A percentile compares a stretch with the other conserved stretches of the same genome.
These are phyloP conservation scores for Capitella teleta DNA, from an alignment of 1,140 invertebrate species.

Conservation along the genomic window DNA sequence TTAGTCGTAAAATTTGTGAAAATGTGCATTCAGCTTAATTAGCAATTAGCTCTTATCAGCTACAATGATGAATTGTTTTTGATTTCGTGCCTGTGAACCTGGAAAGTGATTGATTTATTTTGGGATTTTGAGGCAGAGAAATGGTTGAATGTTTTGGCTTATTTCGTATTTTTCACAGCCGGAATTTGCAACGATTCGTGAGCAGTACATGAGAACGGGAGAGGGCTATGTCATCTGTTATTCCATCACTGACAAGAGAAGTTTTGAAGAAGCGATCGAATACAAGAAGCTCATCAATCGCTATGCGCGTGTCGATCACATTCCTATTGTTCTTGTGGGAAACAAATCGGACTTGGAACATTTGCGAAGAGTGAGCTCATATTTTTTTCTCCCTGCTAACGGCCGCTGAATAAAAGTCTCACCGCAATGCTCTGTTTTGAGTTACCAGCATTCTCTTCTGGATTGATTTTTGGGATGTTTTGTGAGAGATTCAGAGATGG, in stretches of 20 bases:
- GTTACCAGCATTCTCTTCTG: slow-evolving; percentile 2
- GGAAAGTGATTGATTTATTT: no score
- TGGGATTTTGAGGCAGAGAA: slow-evolving; percentile 29
- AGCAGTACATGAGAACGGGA: slow-evolving; percentile 74
- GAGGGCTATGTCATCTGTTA: slow-evolving; percentile 59
- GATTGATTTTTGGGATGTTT: background rate
- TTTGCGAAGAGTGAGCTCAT: slow-evolving; percentile 59
- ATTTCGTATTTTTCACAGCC: slow-evolving; percentile 21
- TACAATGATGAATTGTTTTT: no score
- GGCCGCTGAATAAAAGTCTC: background rate
- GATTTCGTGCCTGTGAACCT: no score
- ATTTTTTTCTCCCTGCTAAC: background rate
- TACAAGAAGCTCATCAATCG: slow-evolving; percentile 78
- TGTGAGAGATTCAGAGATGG: no score
- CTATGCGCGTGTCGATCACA: slow-evolving; percentile 50
- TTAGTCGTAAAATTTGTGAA: no score
- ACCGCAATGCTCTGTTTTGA: slow-evolving; percentile 20
- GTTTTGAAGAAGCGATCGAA: slow-evolving; percentile 86
- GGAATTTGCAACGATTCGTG: slow-evolving; percentile 89
- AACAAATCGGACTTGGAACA: slow-evolving; percentile 91
- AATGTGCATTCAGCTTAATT: no score
- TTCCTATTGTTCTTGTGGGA: slow-evolving; percentile 90
- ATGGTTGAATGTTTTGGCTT: no score
- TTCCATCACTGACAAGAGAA: slow-evolving; percentile 81
- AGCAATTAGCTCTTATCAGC: no score